Evolutionary conservation across 2,888 invertebrate species (phyloP), one percentile per base, ranked within the genome.

Genomic region (Papilio gigon): DNA sequence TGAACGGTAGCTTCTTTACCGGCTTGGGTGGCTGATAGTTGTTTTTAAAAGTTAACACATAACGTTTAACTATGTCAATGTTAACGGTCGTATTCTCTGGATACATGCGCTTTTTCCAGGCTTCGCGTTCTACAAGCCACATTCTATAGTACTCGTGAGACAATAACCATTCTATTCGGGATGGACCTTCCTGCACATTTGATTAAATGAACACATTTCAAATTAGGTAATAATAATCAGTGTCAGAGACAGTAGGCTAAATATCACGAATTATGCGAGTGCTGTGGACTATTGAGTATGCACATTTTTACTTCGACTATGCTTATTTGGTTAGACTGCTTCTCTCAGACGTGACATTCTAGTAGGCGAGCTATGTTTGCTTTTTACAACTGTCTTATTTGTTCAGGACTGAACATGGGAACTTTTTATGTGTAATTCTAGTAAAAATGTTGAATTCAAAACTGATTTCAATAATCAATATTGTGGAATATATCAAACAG

Each of bases 91-190:
- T 84, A 42, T 88, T 89, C 78, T 92, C 92, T 4, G 92, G 91
- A 73, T 93, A 93, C 82, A 92, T 92, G 44, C 92, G 87, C 76
- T 92, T 92, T 72, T 93, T 90, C 88, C 93, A 93, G 40, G 81
- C 78, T 50, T 90, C 91, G 68, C 92, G 83, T 83, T 94, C 94
- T 42, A 91, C 86, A n/a, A 93, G 69, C 94, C 94, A 94, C 84
- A 93, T 90, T 72, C 93, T 85, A 76, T 92, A 89, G 78, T 94
- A 94, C 78, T 94, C 93, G 72, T 93, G 88, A 1, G 93, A 92
- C 74, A 94, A 76, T 53, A 94, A 77, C 81, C 88, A 92, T 75
- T 84, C 85, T 77, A 94, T 88, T 47, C 86, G 84, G 2, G 89
- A 76, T 71, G 78, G 78, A 1, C 89, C 90, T 72, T 92, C 90